Percentiles rank a stretch among this genome's conserved stretches.
Conservation (phyloP, 2,888 invertebrate species). For the Cryptus armator region DNA sequence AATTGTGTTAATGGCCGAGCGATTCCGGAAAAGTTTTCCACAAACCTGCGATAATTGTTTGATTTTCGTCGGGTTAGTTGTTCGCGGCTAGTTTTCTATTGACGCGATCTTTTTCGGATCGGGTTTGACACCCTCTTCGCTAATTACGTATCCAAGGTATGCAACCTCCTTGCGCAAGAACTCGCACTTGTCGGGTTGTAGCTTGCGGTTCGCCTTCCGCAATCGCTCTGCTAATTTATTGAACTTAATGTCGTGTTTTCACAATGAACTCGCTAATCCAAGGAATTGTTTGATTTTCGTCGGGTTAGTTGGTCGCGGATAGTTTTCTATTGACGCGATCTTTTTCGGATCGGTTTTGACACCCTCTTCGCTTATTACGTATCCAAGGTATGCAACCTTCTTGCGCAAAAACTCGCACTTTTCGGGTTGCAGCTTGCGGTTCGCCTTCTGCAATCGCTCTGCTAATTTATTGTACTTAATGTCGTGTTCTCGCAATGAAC, state of each 20-base stretch:
- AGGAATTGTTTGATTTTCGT: conserved; percentile 40
- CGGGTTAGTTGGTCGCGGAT: conserved; percentile 2
- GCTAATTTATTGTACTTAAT: conserved; percentile 17
- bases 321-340: neutral
- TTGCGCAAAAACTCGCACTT: conserved; percentile 35
- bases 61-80: conserved; percentile 8
- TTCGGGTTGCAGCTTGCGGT: conserved; percentile 25
- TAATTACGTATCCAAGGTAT: conserved; percentile 26
- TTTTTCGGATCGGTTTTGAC: conserved; percentile 23
- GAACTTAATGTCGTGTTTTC: no score
- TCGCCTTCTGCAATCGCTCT: neutral
- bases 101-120: conserved; percentile 18
- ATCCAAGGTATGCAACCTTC: conserved; percentile 35
- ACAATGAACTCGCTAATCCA: conserved; percentile 52
- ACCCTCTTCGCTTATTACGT: conserved; percentile 19
- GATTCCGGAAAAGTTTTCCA: conserved; percentile 54
- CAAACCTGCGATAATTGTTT: conserved; percentile 52
- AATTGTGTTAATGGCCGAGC: conserved; percentile 57
- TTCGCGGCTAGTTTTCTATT: neutral
- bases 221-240: no score
- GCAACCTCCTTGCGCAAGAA: no score
- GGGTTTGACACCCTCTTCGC: conserved; percentile 10
- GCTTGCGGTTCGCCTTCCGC: no score
- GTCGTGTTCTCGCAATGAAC: conserved; percentile 46
- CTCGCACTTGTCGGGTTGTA: no score